Base-by-base conservation (phyloP, 2,797 vertebrate species). In the Hephaestus fuliginosus region DNA sequence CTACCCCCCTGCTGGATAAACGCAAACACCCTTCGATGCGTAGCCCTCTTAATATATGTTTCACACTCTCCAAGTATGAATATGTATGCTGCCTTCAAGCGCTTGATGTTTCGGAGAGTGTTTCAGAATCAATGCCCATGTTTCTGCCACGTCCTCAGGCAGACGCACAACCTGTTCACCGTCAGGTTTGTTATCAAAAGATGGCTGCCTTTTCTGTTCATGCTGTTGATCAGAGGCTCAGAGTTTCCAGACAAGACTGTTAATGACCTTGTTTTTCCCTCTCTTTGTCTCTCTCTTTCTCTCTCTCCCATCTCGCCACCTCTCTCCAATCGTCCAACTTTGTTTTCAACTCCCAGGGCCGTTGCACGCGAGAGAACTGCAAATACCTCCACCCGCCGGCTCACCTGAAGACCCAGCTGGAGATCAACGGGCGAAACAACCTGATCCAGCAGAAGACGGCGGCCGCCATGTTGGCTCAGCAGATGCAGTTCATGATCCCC, bases 401-500 rank as follows among this genome's bases (percentile, higher is more conserved):
- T 74, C 98, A 99, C 94, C 96, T 99, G 88, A 99, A 99, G 96
- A 99, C 98, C 74, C 98, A 99, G 71, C 95, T 99, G 94, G 98
- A 99, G 95, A 99, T 99, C 91, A 99, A 99, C 87, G 98, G 98
- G 68, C 95, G 98, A 51, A 99, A 99, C 92, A 99, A 99, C 94
- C 95, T 99, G 93, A 98, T 98, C 90, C 98, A 99, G 88, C 98
- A 99, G 93, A 99, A 99, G 95, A 98, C 97, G 4, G 97, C 97
- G 46, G 97, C 98, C 10, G 97, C 98, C n/a, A 97, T 99, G 98
- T 96, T 99, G 49, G 97, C 98, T 76, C 98, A 99, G 88, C 98
- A 99, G 95, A 99, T 99, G 97, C 98, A 98, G 88, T 98, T 99
- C 84, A 97, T 99, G 97, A 97, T 98, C 93, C 97, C 98, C 30